phyloP scores from a whole-genome alignment of 2,113 vertebrate species.

The Atractosteus spatula region DNA sequence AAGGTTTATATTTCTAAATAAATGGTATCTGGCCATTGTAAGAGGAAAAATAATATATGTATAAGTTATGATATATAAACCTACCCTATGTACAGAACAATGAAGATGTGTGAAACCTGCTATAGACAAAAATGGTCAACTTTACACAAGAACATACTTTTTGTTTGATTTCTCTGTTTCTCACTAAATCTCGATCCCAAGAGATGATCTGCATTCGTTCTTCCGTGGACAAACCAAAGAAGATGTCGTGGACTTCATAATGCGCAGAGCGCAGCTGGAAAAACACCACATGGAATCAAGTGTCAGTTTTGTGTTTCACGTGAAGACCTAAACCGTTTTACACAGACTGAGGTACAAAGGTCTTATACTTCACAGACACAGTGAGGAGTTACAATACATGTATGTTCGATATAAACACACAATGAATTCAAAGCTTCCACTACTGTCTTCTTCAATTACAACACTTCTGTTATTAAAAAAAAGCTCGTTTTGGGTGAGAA shows the following conservation, averaged over 20 bases:
- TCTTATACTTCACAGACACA: neutral
- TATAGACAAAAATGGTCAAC: no score
- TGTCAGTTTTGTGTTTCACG: conserved; percentile 15
- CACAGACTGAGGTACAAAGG: no score
- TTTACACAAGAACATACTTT: conserved; percentile 38
- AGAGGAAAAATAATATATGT: no score
- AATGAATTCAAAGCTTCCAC: neutral
- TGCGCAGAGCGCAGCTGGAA: conserved; percentile 58
- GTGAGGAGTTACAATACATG: neutral
- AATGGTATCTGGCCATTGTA: no score
- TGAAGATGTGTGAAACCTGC: no score
- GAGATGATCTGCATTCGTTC: conserved; percentile 65
- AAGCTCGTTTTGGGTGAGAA: no score
- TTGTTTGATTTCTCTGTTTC: conserved; percentile 39
- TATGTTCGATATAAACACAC: neutral
- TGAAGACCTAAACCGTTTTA: no score
- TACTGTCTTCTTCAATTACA: neutral
- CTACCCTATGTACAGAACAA: no score
- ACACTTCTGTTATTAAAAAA: no score
- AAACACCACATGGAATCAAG: neutral
- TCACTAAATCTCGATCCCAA: conserved; percentile 54
- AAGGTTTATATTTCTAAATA: no score
- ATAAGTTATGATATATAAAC: no score
- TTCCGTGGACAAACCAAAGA: conserved; percentile 50
- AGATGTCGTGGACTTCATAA: conserved; percentile 59